Base-by-base conservation (phyloP, 2,888 invertebrate species). In the Diarsia brunnea region DNA sequence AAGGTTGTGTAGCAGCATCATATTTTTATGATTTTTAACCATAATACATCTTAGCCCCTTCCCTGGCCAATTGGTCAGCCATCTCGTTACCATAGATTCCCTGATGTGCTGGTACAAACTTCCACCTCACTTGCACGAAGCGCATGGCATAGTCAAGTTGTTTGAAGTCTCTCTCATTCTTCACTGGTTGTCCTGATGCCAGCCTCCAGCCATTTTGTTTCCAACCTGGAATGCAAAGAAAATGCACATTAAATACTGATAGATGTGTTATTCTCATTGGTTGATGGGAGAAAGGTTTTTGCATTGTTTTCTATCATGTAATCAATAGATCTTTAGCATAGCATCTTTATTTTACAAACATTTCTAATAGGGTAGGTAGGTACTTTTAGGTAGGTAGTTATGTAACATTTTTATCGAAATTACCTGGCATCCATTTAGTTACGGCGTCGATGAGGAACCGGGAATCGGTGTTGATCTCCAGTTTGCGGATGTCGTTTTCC, bases 381-480 rank as follows among this genome's bases (percentile, higher is more conserved):
- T 58, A 77, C 31, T 55, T 51, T n/a, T 45, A 73, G 1, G 24
- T 38, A 8, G 8, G 31, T 51, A 51, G 11, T 0, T 14, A 24
- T 0, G 8, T 24, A 51, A 24, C 0, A 21, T 63, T 75, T 70
- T 24, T 45, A 11, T 21, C 10, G 24, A 10, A n/a, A 31, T 88
- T 91, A 96, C 96, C 97, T 69, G 97, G 94, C 89, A 99, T 98
- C 99, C 99, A 99, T 87, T 97, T 95, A 5, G 98, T 99, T 67
- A 98, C 98, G 77, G 98, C 97, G 86, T 98, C 98, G 64, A 99
- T 99, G 4, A 98, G 96, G 94, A 99, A 99, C 91, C 98, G 96
- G 0, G 99, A 99, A 95, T 99, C 99, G 12, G 99, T 99, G 87
- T 98, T 97, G 12, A 99, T 97, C 75, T 97, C 97, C 0, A 99